A percentile compares a stretch with the other conserved stretches of the same genome.
These are phyloP conservation scores for Coturnix japonica DNA, from an alignment of 2,113 vertebrate genomes.

Conservation along the genomic window DNA sequence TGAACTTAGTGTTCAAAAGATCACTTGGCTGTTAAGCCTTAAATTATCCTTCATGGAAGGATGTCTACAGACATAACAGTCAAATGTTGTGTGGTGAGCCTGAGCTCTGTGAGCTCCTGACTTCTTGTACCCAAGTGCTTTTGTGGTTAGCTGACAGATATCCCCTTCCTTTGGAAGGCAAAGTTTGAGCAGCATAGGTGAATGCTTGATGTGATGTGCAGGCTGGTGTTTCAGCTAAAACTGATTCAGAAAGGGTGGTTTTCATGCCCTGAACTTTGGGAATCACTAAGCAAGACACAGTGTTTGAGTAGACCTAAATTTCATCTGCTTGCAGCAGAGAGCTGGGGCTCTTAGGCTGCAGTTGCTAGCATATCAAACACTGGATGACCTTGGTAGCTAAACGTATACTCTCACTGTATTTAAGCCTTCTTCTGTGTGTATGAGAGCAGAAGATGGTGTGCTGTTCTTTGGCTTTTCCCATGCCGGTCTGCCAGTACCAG, in stretches of 20 bases:
- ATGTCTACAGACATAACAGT: neutral
- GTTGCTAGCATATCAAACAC: constrained; percentile 36
- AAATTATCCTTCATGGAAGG: neutral
- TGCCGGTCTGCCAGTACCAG: neutral
- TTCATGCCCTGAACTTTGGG: neutral
- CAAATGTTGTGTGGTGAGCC: neutral
- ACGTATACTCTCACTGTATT: constrained; percentile 51
- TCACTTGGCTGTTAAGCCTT: neutral
- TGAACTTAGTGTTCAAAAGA: neutral
- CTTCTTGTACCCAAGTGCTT: neutral
- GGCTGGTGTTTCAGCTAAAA: neutral
- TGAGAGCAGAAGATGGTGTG: neutral
- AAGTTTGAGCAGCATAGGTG: neutral
- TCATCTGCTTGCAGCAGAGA: neutral
- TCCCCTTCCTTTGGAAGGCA: neutral
- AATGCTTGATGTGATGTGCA: neutral
- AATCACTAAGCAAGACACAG: neutral
- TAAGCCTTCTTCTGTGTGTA: neutral
- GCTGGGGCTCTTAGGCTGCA: neutral
- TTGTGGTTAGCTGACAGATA: neutral
- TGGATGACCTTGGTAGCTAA: neutral
- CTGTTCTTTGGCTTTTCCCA: neutral
- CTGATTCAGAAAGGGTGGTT: neutral
- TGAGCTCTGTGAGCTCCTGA: neutral
- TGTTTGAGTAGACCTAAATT: neutral